A percentile compares a stretch with the other conserved stretches of the same genome.
phyloP scores from a whole-genome alignment of 2,888 invertebrate species.

The Latrodectus hesperus region DNA sequence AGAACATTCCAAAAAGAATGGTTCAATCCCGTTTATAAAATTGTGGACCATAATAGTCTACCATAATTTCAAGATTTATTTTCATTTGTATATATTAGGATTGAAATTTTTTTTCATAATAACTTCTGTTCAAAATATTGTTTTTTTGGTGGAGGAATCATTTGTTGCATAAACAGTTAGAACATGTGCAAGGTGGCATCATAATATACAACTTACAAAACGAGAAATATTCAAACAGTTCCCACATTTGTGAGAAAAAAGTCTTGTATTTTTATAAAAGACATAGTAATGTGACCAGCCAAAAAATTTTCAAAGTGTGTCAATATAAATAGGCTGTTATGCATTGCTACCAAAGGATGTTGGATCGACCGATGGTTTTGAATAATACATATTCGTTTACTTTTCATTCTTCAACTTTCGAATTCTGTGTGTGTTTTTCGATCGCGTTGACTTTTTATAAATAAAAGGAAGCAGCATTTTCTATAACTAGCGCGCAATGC shows the following conservation, averaged over 20 bases:
- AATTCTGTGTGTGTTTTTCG: conserved; percentile 57
- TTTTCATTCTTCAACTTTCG: conserved; percentile 21
- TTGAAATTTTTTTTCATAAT: no score
- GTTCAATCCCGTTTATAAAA: background rate
- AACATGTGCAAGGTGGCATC: background rate
- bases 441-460: conserved; percentile 33
- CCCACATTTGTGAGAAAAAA: background rate
- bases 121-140: background rate
- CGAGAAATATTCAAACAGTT: no score
- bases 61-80: no score
- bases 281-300: conserved; percentile 9
- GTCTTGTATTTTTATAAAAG: background rate
- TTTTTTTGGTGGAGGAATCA: background rate
- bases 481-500: conserved; percentile 22
- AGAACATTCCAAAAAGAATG: background rate
- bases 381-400: conserved; percentile 12
- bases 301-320: conserved; percentile 56
- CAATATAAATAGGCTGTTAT: background rate
- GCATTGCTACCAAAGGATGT: conserved; percentile 30
- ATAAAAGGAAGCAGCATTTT: conserved; percentile 15
- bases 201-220: background rate
- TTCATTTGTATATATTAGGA: no score
- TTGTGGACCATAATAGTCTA: background rate
- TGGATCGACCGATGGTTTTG: conserved; percentile 41
- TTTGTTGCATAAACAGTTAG: no score